Evolutionary conservation across 2,888 invertebrate genomes (phyloP).

Genomic region (Cosmopolites sordidus): DNA sequence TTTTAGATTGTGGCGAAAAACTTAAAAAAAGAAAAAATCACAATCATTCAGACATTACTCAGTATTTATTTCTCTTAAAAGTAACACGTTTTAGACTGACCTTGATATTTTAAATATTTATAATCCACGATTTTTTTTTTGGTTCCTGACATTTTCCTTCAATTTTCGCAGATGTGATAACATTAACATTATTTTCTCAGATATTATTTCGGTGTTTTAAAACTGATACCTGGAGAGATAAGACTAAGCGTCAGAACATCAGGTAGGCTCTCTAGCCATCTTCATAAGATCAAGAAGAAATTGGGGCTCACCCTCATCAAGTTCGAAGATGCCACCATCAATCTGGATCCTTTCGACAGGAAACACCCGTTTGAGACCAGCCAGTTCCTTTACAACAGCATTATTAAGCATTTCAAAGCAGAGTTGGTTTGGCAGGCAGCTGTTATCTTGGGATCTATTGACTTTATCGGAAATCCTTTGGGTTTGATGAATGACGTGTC

Average conservation of each 20-base stretch:
- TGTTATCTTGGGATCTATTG: constrained; percentile 91
- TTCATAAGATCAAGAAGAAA: constrained; percentile 77
- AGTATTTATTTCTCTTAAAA: too few species aligned
- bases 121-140: too few species aligned
- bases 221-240: constrained; percentile 57
- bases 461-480: constrained; percentile 95
- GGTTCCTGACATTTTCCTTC: too few species aligned
- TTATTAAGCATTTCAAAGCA: constrained; percentile 83
- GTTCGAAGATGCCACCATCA: constrained; percentile 95
- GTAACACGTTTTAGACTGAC: too few species aligned
- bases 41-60: too few species aligned
- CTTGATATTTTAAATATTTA: too few species aligned
- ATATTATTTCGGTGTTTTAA: constrained; percentile 46
- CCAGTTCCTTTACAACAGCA: constrained; percentile 73
- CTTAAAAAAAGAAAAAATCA: too few species aligned
- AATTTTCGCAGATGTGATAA: too few species aligned
- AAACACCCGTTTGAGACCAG: constrained; percentile 90
- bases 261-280: constrained; percentile 70
- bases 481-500: constrained; percentile 94
- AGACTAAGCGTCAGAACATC: constrained; percentile 87
- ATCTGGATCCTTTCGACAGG: constrained; percentile 82
- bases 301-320: constrained; percentile 85
- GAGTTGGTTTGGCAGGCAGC: constrained; percentile 94
- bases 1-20: too few species aligned
- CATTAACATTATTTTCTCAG: constrained; percentile 21